These are phyloP conservation scores for Phrynocephalus vlangalii DNA, from an alignment of 2,797 vertebrate genomes.

Conservation along the genomic window DNA sequence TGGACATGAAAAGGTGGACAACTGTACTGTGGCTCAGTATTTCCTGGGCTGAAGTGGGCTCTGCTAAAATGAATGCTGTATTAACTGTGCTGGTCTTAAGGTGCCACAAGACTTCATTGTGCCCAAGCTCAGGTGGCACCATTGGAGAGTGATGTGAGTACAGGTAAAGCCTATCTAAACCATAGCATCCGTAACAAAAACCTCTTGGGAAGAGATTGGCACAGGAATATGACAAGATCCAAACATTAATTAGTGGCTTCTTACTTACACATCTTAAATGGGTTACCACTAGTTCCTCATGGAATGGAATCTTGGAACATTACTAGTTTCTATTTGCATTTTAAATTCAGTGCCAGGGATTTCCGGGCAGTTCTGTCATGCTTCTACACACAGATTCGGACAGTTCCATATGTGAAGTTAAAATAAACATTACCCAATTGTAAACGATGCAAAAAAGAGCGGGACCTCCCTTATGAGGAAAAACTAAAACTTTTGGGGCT, in stretches of 20 bases:
- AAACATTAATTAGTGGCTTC: neutral
- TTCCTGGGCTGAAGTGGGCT: neutral
- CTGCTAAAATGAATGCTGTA: neutral
- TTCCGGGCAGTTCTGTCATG: neutral
- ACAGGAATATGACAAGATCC: neutral
- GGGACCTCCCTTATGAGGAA: too few relatives aligned
- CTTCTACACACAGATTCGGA: too few relatives aligned
- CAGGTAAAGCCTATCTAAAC: neutral
- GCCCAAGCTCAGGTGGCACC: neutral
- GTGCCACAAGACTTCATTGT: neutral
- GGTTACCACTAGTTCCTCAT: neutral
- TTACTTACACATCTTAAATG: neutral
- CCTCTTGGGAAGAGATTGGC: neutral
- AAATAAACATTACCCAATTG: too few relatives aligned
- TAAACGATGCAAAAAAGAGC: too few relatives aligned
- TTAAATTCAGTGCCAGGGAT: neutral
- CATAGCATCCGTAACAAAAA: neutral
- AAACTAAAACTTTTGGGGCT: too few relatives aligned
- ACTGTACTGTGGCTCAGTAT: neutral
- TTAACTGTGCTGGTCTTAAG: neutral
- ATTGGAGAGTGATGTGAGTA: too few relatives aligned
- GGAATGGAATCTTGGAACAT: neutral
- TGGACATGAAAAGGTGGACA: neutral
- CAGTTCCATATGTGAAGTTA: too few relatives aligned
- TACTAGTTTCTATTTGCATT: neutral